Conservation (phyloP, 1,140 invertebrate genomes). For the Hycleus phaleratus region DNA sequence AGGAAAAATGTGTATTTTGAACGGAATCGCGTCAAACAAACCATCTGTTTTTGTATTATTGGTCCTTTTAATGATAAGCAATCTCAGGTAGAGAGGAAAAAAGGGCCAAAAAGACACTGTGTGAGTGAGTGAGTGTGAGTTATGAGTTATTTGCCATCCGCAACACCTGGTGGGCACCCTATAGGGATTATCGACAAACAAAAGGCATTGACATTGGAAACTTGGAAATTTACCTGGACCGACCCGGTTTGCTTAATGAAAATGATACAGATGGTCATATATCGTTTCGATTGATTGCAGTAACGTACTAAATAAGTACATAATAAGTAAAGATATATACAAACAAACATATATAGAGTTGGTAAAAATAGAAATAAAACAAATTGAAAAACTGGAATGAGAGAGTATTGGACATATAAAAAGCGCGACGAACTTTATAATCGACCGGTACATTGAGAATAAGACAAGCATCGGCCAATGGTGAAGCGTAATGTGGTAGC, state of each 20-base stretch:
- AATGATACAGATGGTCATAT: slow-evolving; percentile 1
- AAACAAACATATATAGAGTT: no score
- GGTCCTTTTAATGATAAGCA: slow-evolving; percentile 16
- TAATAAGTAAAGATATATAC: no score
- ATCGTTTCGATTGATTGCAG: no score
- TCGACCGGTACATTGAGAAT: slow-evolving; percentile 26
- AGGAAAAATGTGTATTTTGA: neutral
- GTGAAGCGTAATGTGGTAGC: slow-evolving; percentile 34
- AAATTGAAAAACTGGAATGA: no score
- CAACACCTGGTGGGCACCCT: slow-evolving; percentile 12
- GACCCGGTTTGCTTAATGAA: slow-evolving; percentile 12
- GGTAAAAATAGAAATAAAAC: no score
- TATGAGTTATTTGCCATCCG: neutral
- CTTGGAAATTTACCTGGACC: slow-evolving; percentile 6
- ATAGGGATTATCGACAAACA: neutral
- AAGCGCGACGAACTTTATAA: slow-evolving; percentile 24
- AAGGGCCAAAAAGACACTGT: neutral
- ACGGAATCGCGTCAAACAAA: slow-evolving; percentile 20
- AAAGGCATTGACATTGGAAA: neutral
- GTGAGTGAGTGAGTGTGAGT: neutral
- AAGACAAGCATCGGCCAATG: slow-evolving; percentile 26
- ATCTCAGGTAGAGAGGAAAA: slow-evolving; percentile 15
- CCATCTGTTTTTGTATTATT: slow-evolving; percentile 19
- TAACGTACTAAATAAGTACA: no score
- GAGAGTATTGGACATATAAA: no score